Evolutionary conservation across 2,113 vertebrate species (phyloP).

Genomic region (Porphyrio hochstetteri): DNA sequence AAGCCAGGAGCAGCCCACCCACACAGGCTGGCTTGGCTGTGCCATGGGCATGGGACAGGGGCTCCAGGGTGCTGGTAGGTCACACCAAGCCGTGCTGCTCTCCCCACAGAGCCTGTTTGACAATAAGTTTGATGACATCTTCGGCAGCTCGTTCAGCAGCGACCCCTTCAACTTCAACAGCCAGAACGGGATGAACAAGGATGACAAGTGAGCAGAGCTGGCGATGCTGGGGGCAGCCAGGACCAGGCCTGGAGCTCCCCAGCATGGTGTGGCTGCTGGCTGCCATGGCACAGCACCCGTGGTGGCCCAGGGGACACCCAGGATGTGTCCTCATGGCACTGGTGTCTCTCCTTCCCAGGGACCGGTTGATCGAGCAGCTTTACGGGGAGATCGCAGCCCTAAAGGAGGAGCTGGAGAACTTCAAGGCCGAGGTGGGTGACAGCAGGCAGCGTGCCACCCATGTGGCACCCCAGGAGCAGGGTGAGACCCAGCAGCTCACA

Average conservation of each 20-base stretch:
- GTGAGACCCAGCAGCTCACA: accelerated
- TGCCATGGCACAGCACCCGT: accelerated
- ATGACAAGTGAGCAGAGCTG: constrained; percentile 86
- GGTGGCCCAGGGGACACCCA: background rate
- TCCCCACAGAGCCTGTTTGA: constrained; percentile 81
- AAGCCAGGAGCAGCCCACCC: background rate
- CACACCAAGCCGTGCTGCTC: background rate
- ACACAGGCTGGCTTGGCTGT: accelerated
- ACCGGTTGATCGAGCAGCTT: constrained; percentile 88
- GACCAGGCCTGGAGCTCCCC: accelerated
- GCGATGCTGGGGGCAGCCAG: accelerated
- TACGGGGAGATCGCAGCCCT: constrained; percentile 85
- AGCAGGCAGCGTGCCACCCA: accelerated
- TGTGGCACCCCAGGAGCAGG: background rate
- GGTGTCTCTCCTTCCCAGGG: constrained; percentile 76
- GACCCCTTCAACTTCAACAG: constrained; percentile 96
- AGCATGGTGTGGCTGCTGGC: accelerated
- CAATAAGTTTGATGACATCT: constrained; percentile 93
- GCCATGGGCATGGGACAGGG: accelerated
- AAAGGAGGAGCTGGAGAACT: constrained; percentile 87
- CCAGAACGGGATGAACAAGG: constrained; percentile 92
- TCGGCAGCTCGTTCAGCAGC: constrained; percentile 86
- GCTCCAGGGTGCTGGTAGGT: background rate
- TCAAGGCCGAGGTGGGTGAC: constrained; percentile 86
- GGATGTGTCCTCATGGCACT: accelerated